Evolutionary conservation across 2,113 vertebrate species (phyloP), one percentile per base, ranked within the genome.

Genomic region (Vidua chalybeata): DNA sequence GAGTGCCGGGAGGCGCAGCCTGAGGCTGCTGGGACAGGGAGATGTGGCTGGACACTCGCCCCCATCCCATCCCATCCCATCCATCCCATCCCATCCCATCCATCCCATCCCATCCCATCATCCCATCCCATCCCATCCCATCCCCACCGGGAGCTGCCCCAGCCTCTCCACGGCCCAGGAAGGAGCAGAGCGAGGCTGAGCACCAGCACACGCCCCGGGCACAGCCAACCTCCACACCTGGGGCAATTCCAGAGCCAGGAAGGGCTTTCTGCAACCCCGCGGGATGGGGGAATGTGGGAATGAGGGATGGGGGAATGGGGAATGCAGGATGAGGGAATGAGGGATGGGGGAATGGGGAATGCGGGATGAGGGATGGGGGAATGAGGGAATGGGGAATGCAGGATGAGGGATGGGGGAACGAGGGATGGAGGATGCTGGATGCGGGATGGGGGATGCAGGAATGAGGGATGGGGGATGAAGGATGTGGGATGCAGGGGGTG

Each of bases 141-240:
- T 2, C 3, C 58, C 39, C 0, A 0, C 9, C 3, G 22, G 41
- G 62, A 90, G 24, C 27, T 67, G 46, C 7, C 9, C 30, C 75
- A 71, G 24, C 37, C 52, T 46, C 28, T 28, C 30, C 22, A 3
- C 0, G 1, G 9, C 2, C 14, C 30, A 8, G 4, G 1, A 7
- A 10, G 11, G 67, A 87, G 41, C 41, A 41, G 41, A 41, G 41
- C 12, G 12, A 41, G 41, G 41, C 55, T 45, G 64, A 35, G 58
- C 26, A n/a, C 16, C 41, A 26, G 0, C 0, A 2, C 3, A 1
- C 1, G 5, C 2, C 45, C 68, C 1, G 22, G 54, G 14, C 20
- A 46, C 45, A 22, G 39, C 27, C 76, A 79, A 4, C 3, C 4
- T 14, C 19, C 20, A 1, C 5, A 4, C 3, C 6, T 4, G 7